These are phyloP conservation scores for Marmota flaviventris DNA, from an alignment of 2,113 vertebrate genomes.

Conservation along the genomic window DNA sequence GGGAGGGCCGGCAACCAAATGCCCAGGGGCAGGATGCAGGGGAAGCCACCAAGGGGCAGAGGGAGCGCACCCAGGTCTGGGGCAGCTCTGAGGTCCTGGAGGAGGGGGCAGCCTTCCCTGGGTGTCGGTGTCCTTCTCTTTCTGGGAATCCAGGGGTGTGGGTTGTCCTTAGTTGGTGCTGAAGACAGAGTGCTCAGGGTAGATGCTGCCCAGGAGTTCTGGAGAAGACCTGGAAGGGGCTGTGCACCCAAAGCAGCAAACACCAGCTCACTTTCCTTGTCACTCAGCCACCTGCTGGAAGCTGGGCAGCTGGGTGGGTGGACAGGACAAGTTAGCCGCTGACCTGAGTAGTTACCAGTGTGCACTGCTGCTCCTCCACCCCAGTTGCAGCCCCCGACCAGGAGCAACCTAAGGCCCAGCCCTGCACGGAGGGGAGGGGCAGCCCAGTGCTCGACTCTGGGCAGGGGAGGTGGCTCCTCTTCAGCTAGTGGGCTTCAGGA, in stretches of 20 bases:
- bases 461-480: not conserved
- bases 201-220: accelerated
- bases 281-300: accelerated
- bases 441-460: accelerated
- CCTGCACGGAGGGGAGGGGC: accelerated
- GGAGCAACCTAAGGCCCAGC: not conserved
- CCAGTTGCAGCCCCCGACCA: too few relatives aligned
- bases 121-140: not conserved
- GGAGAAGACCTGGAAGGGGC: not conserved
- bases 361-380: too few relatives aligned
- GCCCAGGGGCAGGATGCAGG: accelerated
- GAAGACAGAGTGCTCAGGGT: not conserved
- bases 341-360: too few relatives aligned
- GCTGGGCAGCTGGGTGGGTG: accelerated
- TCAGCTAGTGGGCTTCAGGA: not conserved
- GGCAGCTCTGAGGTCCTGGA: not conserved
- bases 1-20: not conserved
- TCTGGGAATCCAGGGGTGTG: not conserved
- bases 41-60: accelerated
- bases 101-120: too few relatives aligned
- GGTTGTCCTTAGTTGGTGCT: not conserved
- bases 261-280: accelerated
- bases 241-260: accelerated
- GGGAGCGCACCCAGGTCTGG: not conserved
- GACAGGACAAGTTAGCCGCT: too few relatives aligned